Base-by-base conservation (phyloP, 1,140 invertebrate species). In the Diorhabda carinulata region DNA sequence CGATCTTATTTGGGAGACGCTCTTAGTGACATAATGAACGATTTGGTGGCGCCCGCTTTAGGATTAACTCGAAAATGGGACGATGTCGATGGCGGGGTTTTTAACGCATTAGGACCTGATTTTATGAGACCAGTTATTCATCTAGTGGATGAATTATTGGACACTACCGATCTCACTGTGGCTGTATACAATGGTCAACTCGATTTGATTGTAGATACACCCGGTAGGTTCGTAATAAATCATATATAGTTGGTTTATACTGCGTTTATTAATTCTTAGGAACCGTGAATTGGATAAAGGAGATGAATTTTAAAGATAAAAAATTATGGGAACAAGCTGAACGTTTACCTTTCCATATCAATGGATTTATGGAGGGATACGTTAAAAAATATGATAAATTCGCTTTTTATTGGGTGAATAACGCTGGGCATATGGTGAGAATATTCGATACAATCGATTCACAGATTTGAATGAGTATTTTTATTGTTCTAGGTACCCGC, bases 41-140 rank as follows among this genome's bases (percentile, higher is more conserved):
- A 6, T 52, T 8, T 8, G n/a, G 47, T 52, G 2, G 47, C 47
- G 6, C 47, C 47, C n/a, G 47, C 47, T 6, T 52, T 52, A 4
- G 4, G 4, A 8, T 8, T 52, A 8, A 52, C 47, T 2, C 6
- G 3, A 3, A 2, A 52, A n/a, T 52, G 47, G 47, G 47, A 8
- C n/a, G 47, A 52, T 40, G 10, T 40, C 25, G 41, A 41, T 7
- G 3, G 8, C 41, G 59, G 41, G 5, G 59, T 61, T 3, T 61
- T 40, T 40, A n/a, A 6, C 42, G 4, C 10, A 59, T 41, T 93
- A 44, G 71, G 66, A 10, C 86, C 71, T 25, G 93, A 95, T 78
- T 95, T 95, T 75, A 95, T 96, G 93, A 93, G 92, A 77, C 91
- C 92, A 7, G 91, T 91, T 43, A 87, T 88, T 5, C 76, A 89